Base-by-base conservation (phyloP, 2,113 vertebrate genomes). In the Tamias sibiricus region DNA sequence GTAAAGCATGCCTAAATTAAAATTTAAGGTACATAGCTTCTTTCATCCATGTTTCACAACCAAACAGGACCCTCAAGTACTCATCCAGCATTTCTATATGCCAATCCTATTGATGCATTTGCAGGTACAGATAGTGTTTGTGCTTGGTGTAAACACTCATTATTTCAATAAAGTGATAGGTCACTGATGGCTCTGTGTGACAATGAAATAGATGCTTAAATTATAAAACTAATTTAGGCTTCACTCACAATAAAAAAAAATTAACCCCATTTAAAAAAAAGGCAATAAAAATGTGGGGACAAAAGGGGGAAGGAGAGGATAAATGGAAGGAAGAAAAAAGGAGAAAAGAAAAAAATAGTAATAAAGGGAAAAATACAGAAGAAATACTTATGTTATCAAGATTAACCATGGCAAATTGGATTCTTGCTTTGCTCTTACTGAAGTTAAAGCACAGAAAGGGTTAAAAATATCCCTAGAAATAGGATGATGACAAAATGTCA, bases 111-210 rank as follows among this genome's bases (percentile, higher is more conserved):
- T 59, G 14, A 19, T 30, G 16, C 4, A 96, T 87, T 40, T 42
- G 40, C 11, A 95, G 62, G 0, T 17, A 4, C 30, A 52, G 8
- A 64, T 14, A 93, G 2, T 54, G 6, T 80, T 84, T 77, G 13
- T 10, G 83, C 32, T 90, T 96, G 24, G 17, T 90, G 28, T 54
- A 79, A 79, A 76, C 19, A 62, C 6, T 44, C 8, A n/a, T 54
- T 26, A 19, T 96, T 13, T 92, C 76, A 82, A 24, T 57, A 79
- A 94, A 95, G 28, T 72, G 5, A n/a, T 94, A 76, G 30, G 30
- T 68, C 20, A 69, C 17, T 59, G 26, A 66, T 69, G 22, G 4
- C 10, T 66, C 47, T 7, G 16, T 42, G 49, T 93, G 30, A 89
- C 62, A 83, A 91, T 68, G 4, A 87, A 95, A 76, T 42, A 40